Evolutionary conservation across 2,888 invertebrate species (phyloP).

Genomic region (Perdita meconis): DNA sequence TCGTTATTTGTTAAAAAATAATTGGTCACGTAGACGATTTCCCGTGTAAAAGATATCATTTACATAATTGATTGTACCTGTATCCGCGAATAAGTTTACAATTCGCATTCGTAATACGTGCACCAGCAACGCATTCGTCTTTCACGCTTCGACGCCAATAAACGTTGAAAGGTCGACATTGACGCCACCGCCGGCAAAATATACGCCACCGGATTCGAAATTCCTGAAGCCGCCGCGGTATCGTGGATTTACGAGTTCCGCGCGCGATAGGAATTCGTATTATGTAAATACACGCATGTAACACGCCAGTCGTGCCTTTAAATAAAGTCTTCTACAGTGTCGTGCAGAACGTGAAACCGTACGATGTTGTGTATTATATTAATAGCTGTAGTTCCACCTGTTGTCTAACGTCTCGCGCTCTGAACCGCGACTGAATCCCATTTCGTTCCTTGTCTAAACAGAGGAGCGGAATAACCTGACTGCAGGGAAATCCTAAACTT

Average conservation of each 20-base stretch:
- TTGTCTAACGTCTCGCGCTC: conserved; percentile 32
- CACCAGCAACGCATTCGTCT: not conserved
- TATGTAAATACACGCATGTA: conserved; percentile 61
- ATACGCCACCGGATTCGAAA: conserved; percentile 17
- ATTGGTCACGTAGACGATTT: no score
- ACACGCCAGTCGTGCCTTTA: conserved; percentile 57
- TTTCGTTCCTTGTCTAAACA: conserved; percentile 8
- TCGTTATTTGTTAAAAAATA: no score
- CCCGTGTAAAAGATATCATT: no score
- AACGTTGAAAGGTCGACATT: conserved; percentile 45
- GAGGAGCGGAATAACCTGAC: not conserved
- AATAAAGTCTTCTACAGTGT: conserved; percentile 66
- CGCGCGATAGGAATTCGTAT: conserved; percentile 55
- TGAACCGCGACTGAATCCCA: conserved; percentile 6
- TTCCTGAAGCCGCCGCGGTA: conserved; percentile 21
- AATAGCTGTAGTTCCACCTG: conserved; percentile 59
- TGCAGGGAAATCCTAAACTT: not conserved
- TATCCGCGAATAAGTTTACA: conserved; percentile 9
- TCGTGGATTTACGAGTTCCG: conserved; percentile 37
- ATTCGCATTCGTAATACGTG: conserved; percentile 1
- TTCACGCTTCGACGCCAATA: conserved; percentile 15
- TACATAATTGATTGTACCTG: not conserved
- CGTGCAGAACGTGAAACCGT: conserved; percentile 27
- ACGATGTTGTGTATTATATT: conserved; percentile 52
- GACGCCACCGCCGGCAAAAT: conserved; percentile 36